A percentile compares a stretch with the other conserved stretches of the same genome.
Conservation (phyloP, 2,888 invertebrate species). For the Eutolmus rufibarbis region DNA sequence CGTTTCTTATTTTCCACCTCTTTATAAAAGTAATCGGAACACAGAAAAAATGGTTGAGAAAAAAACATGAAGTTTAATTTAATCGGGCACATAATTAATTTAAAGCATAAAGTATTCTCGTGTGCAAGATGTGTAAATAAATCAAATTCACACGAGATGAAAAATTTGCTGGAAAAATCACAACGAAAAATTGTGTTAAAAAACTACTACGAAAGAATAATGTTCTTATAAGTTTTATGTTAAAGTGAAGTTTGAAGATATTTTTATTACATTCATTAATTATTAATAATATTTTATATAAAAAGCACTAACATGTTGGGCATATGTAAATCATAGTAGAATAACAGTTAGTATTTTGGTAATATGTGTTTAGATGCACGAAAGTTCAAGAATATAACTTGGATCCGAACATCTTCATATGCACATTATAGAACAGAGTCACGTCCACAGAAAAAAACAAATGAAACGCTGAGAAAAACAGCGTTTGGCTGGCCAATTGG, state of each 20-base stretch:
- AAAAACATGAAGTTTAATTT: neutral
- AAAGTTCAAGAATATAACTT: neutral
- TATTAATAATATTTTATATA: no score
- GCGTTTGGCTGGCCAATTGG: neutral
- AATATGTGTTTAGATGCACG: neutral
- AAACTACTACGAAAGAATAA: no score
- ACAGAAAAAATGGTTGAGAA: neutral
- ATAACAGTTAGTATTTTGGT: neutral
- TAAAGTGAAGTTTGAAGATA: no score
- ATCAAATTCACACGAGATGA: neutral
- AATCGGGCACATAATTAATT: neutral
- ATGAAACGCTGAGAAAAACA: neutral
- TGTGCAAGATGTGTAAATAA: neutral
- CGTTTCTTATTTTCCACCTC: no score
- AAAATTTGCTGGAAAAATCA: no score
- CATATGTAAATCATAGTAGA: no score
- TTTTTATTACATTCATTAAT: no score
- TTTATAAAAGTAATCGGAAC: no score
- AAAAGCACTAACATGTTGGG: no score
- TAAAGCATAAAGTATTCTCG: neutral
- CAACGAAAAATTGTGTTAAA: no score
- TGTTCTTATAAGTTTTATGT: no score
- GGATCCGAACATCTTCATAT: neutral
- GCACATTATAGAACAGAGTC: neutral
- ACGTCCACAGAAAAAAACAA: slow-evolving; percentile 3